Conservation (phyloP, 2,797 vertebrate species). For the Notoglanidium macrostoma region DNA sequence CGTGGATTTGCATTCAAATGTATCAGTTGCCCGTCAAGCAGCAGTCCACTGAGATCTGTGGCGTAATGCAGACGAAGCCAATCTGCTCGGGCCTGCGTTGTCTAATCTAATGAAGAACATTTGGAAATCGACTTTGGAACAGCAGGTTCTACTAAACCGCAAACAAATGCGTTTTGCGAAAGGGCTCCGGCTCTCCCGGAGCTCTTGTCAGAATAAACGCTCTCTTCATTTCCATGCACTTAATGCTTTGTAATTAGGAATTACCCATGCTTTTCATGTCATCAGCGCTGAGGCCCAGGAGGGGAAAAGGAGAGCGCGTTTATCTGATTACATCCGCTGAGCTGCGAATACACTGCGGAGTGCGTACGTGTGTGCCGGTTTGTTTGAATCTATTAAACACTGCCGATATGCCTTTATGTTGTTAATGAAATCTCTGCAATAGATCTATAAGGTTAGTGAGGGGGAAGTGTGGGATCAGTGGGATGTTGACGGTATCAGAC, state of each 20-base stretch:
- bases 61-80: not conserved
- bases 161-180: not conserved
- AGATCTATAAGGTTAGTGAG: not conserved
- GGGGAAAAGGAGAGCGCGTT: not conserved
- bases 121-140: slow-evolving; percentile 7
- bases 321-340: slow-evolving; percentile 23
- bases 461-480: not conserved
- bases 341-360: not conserved
- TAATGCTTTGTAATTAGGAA: slow-evolving; percentile 46
- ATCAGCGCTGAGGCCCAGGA: slow-evolving; percentile 19
- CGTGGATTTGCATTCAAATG: not conserved
- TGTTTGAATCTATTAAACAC: slow-evolving; percentile 8
- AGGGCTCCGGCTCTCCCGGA: not conserved
- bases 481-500: not conserved
- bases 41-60: not conserved
- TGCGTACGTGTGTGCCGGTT: not conserved
- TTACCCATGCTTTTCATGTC: slow-evolving; percentile 36
- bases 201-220: slow-evolving; percentile 21
- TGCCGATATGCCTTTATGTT: slow-evolving; percentile 7
- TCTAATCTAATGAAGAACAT: slow-evolving; percentile 29
- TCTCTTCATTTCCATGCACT: slow-evolving; percentile 30
- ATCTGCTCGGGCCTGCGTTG: not conserved
- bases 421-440: slow-evolving; percentile 21
- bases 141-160: not conserved
- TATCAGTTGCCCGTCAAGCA: not conserved